A percentile compares a stretch with the other conserved stretches of the same genome.
These are phyloP conservation scores for Ophion ellenae DNA, from an alignment of 2,888 invertebrate genomes.

Conservation along the genomic window DNA sequence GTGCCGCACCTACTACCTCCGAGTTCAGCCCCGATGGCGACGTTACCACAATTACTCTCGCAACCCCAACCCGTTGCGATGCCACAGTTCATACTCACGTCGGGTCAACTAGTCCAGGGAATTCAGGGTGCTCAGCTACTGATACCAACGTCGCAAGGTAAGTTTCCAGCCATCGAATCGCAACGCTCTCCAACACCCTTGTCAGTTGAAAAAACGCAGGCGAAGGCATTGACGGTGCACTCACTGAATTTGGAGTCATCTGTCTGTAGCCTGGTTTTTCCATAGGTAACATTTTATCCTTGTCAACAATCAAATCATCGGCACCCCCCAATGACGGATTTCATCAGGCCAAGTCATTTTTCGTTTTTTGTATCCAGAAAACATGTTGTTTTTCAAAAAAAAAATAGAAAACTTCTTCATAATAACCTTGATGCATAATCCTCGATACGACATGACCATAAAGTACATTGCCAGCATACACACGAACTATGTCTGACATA, in stretches of 20 bases:
- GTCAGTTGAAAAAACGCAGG: neutral
- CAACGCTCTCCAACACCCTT: neutral
- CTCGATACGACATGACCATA: neutral
- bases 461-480: neutral
- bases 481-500: neutral
- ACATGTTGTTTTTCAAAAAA: neutral
- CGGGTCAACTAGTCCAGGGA: conserved; percentile 95
- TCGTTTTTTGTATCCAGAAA: neutral
- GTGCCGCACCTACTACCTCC: conserved; percentile 80
- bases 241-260: neutral
- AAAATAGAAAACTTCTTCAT: too few relatives aligned
- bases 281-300: neutral
- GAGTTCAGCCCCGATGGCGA: conserved; percentile 85
- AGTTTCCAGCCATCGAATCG: conserved; percentile 56
- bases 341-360: neutral
- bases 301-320: neutral
- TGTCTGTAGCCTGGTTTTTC: neutral
- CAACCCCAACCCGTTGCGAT: conserved; percentile 89
- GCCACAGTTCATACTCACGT: conserved; percentile 96
- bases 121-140: conserved; percentile 97
- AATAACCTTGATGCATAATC: neutral
- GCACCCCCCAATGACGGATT: neutral
- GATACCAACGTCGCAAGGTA: conserved; percentile 98
- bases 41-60: conserved; percentile 86
- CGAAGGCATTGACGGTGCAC: too few relatives aligned